Evolutionary conservation across 2,888 invertebrate species (phyloP), one percentile per base, ranked within the genome.

Genomic region (Dasypogon diadema): DNA sequence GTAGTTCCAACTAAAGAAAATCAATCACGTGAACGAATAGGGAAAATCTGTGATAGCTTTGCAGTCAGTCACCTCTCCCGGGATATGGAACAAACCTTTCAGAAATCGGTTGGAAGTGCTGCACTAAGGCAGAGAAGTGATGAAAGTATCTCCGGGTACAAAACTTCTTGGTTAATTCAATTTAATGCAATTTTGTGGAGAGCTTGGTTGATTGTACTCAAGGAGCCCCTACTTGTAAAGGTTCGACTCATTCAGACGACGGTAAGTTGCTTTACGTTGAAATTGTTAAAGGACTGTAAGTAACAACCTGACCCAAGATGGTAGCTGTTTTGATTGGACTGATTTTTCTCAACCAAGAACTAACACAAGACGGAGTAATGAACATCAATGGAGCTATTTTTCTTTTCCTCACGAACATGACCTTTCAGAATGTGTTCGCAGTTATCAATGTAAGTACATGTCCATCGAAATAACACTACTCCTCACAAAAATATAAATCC

Each of bases 381-480:
- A 98, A 98, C 85, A 94, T 97, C 79, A 97, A 96, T 83, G 97
- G 97, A 54, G 95, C 93, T 24, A 89, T 97, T 74, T 97, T 96
- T 85, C 91, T 97, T 82, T 93, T 96, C 83, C 89, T 96, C 60
- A 95, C 95, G 14, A 96, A 95, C 83, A 93, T 96, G 92, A 97
- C 97, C 4, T 97, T 97, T 85, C 95, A 96, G 82, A 97, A 96
- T 85, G 92, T 96, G n/a, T 97, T 97, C 83, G 95, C 96, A 77
- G 97, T 98, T 51, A 92, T 97, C 76, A 94, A 93, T 85, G 98
- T 97, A 86, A 91, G 93, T 76, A 51, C 46, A 48, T 34, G 26
- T 1, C n/a, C n/a, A n/a, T n/a, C n/a, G n/a, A 26, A 56, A 22
- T n/a, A 22, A 24, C 46, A n/a, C n/a, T n/a, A n/a, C n/a, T n/a